Conservation (phyloP, 2,888 invertebrate species). For the Drosophila birchii region DNA sequence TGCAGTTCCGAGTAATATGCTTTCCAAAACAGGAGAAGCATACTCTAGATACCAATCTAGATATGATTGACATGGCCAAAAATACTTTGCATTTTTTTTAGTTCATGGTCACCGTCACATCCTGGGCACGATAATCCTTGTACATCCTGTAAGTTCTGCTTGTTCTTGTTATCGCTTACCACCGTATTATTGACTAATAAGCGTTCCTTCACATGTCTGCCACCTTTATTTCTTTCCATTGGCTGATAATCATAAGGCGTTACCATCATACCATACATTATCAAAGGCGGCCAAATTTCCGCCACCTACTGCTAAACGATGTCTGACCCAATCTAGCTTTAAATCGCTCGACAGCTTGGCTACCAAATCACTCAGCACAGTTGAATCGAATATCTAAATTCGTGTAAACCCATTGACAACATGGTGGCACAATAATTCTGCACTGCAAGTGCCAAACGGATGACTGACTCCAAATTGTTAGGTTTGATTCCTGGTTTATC, state of each 20-base stretch:
- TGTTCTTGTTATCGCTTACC: not conserved
- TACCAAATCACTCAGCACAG: not conserved
- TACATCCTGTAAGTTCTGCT: no score
- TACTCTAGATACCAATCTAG: not conserved
- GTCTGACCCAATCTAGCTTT: not conserved
- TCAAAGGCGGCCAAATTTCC: no score
- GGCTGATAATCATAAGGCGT: no score
- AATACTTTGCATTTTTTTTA: not conserved
- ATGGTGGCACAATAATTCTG: constrained; percentile 1
- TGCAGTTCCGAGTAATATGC: constrained; percentile 1
- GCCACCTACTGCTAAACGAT: no score
- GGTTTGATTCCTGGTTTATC: no score
- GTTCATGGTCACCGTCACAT: not conserved
- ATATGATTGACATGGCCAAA: not conserved
- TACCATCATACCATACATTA: no score
- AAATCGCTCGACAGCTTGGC: not conserved
- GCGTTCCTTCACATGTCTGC: no score
- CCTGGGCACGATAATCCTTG: not conserved
- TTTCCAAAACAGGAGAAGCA: not conserved
- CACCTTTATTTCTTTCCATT: no score
- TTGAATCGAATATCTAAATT: not conserved
- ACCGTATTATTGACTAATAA: not conserved
- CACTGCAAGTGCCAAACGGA: no score
- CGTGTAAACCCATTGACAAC: not conserved
- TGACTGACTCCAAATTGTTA: no score